These are phyloP conservation scores for Alviniconcha marisindica DNA, from an alignment of 1,140 invertebrate species.

Conservation along the genomic window DNA sequence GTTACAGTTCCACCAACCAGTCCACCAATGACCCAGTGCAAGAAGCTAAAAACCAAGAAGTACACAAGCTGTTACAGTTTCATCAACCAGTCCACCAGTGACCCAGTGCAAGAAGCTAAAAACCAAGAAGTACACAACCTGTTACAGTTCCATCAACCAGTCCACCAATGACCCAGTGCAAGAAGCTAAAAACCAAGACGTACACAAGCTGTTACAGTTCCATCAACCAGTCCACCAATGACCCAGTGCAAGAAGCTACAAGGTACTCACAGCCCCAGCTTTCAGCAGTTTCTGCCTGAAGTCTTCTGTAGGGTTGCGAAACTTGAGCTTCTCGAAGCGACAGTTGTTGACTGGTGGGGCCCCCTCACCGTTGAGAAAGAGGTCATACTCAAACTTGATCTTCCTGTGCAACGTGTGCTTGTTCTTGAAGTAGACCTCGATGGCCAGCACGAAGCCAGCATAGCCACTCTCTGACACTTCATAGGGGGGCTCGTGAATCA, in stretches of 20 bases:
- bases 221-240: not conserved
- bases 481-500: constrained; percentile 91
- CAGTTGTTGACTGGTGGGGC: constrained; percentile 81
- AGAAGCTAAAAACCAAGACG: not conserved
- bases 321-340: constrained; percentile 85
- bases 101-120: not conserved
- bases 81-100: not conserved
- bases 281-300: constrained; percentile 91
- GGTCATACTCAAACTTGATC: constrained; percentile 90
- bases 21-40: too few species aligned
- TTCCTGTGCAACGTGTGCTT: constrained; percentile 94
- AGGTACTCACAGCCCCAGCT: constrained; percentile 85
- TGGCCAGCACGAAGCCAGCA: constrained; percentile 92
- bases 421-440: constrained; percentile 94
- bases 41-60: too few species aligned
- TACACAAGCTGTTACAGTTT: not conserved
- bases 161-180: not conserved
- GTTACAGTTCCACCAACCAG: too few species aligned
- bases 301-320: constrained; percentile 91
- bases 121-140: too few species aligned
- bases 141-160: not conserved
- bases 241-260: not conserved
- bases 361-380: constrained; percentile 86
- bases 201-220: not conserved
- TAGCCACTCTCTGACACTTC: constrained; percentile 93